Evolutionary conservation across 2,113 vertebrate species (phyloP).

Genomic region (Pelobates fuscus): DNA sequence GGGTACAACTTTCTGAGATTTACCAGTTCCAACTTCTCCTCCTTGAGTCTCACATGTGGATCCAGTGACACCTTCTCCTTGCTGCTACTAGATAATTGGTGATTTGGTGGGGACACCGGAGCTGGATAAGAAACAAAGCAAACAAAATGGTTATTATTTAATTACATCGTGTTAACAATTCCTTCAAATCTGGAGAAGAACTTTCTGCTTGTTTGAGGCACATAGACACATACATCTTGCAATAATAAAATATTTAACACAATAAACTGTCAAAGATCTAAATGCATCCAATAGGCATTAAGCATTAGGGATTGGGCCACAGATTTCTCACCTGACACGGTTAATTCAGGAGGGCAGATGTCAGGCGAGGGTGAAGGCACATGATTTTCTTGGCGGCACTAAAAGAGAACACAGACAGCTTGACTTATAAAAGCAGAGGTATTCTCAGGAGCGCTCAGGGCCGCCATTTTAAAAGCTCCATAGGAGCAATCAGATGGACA

Average conservation of each 20-base stretch:
- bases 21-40: slow-evolving; percentile 85
- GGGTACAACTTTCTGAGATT: no score
- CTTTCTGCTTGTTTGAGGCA: no score
- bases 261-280: neutral
- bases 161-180: no score
- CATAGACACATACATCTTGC: no score
- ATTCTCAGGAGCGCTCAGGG: neutral
- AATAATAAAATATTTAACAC: neutral
- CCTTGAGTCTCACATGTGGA: slow-evolving; percentile 82
- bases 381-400: slow-evolving; percentile 78
- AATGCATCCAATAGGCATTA: no score
- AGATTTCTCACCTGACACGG: slow-evolving; percentile 69
- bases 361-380: slow-evolving; percentile 76
- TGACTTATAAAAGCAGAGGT: no score
- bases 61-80: slow-evolving; percentile 85
- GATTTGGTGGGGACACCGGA: slow-evolving; percentile 62
- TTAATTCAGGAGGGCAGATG: slow-evolving; percentile 78
- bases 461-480: neutral
- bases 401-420: slow-evolving; percentile 22
- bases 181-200: no score
- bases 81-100: slow-evolving; percentile 56
- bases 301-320: no score
- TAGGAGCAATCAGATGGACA: neutral
- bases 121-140: slow-evolving; percentile 58
- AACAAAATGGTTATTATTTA: no score